Evolutionary conservation across 2,888 invertebrate genomes (phyloP), one percentile per base, ranked within the genome.

Genomic region (Synergus gifuensis): DNA sequence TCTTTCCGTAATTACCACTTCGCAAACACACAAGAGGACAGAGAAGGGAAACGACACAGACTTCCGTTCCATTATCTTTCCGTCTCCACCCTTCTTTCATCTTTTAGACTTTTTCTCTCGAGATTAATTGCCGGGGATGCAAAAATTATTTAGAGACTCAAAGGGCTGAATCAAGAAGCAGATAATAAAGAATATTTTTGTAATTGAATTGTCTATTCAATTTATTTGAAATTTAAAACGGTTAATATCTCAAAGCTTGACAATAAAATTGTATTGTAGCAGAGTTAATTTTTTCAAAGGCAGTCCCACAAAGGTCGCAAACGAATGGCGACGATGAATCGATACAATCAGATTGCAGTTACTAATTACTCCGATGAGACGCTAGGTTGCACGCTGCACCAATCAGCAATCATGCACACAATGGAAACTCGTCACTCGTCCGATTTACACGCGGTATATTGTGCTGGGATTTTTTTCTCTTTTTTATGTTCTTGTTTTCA

Each of bases 301-400:
- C 3, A 54, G 54, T 73, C 18, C 8, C 73, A 54, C 54, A 73
- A 73, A 73, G 73, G 73, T 54, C 36, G 40, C 54, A 54, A 44
- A 69, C 22, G 46, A 49, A 73, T 73, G 22, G 54, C n/a, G 36
- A 73, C 54, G 54, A 54, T 73, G 73, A 73, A 73, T 73, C 73
- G 73, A 73, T 73, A 73, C 73, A 73, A 73, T 73, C 73, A 73
- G 73, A 73, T 58, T 73, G 73, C 49, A 73, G 73, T 73, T 73
- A 54, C 73, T 73, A 73, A 73, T 73, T 73, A 54, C 54, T 73
- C 73, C 73, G 36, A 73, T 73, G 73, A 73, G 73, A 73, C 73
- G 54, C 73, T 73, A 73, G 36, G 73, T 40, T 73, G 73, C 73
- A 73, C 73, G 58, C 54, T 11, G 73, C 73, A 54, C 73, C 54